Base-by-base conservation (phyloP, 2,797 vertebrate genomes). In the Epinephelus coioides region DNA sequence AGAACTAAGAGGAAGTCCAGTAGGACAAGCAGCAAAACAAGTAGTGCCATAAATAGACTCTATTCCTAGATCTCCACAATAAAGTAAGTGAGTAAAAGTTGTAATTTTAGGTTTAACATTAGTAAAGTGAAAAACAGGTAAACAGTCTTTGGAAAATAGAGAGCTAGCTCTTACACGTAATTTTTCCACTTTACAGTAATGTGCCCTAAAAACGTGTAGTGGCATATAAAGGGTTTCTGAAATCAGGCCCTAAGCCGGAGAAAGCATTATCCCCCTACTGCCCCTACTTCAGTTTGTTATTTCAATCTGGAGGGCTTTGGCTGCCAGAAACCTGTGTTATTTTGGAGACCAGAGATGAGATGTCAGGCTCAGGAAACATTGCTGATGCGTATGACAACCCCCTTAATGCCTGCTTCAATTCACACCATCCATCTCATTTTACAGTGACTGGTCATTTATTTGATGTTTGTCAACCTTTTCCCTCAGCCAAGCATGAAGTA, bases 401-500 rank as follows among this genome's bases (percentile, higher is more conserved):
- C 49, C 67, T 84, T 89, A 89, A 92, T 82, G 76, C 56, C 73
- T 82, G 88, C 78, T 73, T 86, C 83, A 89, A 76, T 91, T 91
- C 84, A 89, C 91, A 84, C 85, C 87, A 79, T 86, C 86, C 79
- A 75, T 90, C 85, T 91, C 86, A 81, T 90, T 92, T 93, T 88
- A 90, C 93, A 86, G 77, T 87, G 87, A 81, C 88, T 88, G 89
- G 73, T 86, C 89, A 88, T 93, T 91, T 90, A 81, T 91, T 83
- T 89, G 53, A 3, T 91, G 89, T 92, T 93, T 94, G 92, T 92
- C 91, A 92, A 90, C 85, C 64, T 84, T 79, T 86, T 76, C 53
- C 34, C 68, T 82, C 83, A 89, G 92, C 88, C 92, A 92, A 90
- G 86, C 90, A 84, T 89, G 82, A 91, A 85, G 86, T 78, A 44